Percentiles rank a stretch among this genome's conserved stretches.
These are phyloP conservation scores for Astreopora myriophthalma DNA, from an alignment of 64 coral and sea anemone genomes.

Conservation along the genomic window DNA sequence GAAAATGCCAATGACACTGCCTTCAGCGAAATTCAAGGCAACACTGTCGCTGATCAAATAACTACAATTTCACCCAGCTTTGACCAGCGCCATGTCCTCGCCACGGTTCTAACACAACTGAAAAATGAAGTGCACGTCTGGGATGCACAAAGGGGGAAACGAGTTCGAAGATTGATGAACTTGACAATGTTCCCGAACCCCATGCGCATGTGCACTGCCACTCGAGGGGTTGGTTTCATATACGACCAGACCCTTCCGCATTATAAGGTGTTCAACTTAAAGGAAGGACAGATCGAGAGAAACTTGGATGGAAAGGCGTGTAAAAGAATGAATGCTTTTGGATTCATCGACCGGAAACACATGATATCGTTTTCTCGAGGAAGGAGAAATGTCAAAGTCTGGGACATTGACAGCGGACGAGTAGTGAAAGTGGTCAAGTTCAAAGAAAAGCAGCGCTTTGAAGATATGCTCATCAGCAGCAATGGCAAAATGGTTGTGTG, in stretches of 20 bases:
- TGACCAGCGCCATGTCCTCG: conserved; percentile 71
- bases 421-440: conserved; percentile 75
- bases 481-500: conserved; percentile 62
- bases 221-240: conserved; percentile 85
- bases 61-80: conserved; percentile 15
- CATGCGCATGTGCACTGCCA: conserved; percentile 67
- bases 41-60: conserved; percentile 72
- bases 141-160: conserved; percentile 57
- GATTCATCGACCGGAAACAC: conserved; percentile 70
- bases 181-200: conserved; percentile 65
- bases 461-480: conserved; percentile 77
- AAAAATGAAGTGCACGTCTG: conserved; percentile 61
- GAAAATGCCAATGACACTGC: conserved; percentile 73
- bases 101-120: conserved; percentile 36
- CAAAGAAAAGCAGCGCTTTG: conserved; percentile 77
- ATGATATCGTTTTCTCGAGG: conserved; percentile 82
- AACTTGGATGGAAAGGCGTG: conserved; percentile 84
- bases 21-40: conserved; percentile 54
- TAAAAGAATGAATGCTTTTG: conserved; percentile 92
- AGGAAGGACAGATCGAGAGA: conserved; percentile 75
- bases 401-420: conserved; percentile 79
- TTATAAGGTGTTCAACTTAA: conserved; percentile 86
- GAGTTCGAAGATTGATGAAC: conserved; percentile 48
- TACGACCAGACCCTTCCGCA: conserved; percentile 74
- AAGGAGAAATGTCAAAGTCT: conserved; percentile 65